These are phyloP conservation scores for Pelmatolapia mariae DNA, from an alignment of 2,113 vertebrate species.

Conservation along the genomic window DNA sequence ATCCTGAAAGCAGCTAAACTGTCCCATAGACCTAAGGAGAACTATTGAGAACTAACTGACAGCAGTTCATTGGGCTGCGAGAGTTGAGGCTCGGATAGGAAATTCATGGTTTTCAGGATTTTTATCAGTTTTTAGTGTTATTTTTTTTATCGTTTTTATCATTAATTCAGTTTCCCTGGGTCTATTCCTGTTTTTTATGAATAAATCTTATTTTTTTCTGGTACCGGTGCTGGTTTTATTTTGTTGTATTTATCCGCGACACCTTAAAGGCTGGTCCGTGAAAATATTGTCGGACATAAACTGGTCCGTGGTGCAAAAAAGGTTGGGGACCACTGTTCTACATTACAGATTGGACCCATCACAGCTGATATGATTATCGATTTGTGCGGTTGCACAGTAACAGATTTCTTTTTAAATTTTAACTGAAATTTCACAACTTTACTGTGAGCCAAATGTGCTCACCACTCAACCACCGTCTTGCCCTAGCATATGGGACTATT, in stretches of 20 bases:
- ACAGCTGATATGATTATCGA: background rate
- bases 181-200: background rate
- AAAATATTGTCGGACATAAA: background rate
- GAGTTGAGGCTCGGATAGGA: background rate
- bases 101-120: background rate
- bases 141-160: background rate
- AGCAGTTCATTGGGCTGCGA: fast-evolving
- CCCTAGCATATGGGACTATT: background rate
- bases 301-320: background rate
- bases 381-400: background rate
- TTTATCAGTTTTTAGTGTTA: background rate
- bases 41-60: background rate
- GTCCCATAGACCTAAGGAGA: background rate
- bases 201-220: background rate
- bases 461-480: background rate
- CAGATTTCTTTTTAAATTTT: fast-evolving
- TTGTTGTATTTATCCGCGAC: background rate
- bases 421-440: background rate
- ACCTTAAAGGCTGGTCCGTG: background rate
- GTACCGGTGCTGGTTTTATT: background rate
- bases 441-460: background rate
- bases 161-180: background rate
- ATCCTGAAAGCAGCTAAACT: background rate
- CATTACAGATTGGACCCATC: background rate
- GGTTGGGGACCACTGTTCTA: background rate